A percentile compares a stretch with the other conserved stretches of the same genome.
These are phyloP conservation scores for Harpalus rubripes DNA, from an alignment of 2,888 invertebrate species.

Conservation along the genomic window DNA sequence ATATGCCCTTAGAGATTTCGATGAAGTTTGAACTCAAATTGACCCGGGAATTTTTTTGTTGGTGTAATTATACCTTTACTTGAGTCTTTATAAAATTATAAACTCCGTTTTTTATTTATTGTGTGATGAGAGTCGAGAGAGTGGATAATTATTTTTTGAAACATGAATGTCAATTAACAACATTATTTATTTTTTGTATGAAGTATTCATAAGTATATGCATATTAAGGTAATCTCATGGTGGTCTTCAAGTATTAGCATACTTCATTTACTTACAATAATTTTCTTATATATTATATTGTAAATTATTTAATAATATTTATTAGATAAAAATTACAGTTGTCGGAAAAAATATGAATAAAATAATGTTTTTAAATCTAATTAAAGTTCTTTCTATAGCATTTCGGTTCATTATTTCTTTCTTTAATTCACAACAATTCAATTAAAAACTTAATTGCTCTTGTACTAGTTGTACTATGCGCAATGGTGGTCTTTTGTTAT, in stretches of 20 bases:
- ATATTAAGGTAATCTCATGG: neutral
- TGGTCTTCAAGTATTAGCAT: neutral
- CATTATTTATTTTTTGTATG: neutral
- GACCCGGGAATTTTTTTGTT: conserved; percentile 33
- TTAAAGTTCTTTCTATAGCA: no score
- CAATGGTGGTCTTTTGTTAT: no score
- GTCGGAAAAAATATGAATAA: no score
- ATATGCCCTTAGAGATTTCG: conserved; percentile 27
- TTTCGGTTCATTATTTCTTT: no score
- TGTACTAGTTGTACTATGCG: no score
- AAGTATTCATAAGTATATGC: neutral
- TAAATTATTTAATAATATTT: no score
- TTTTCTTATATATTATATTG: no score
- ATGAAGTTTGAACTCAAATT: conserved; percentile 26
- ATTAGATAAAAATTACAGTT: no score
- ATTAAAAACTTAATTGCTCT: no score
- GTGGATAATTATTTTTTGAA: conserved; percentile 20
- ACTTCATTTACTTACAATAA: neutral
- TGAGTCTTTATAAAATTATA: conserved; percentile 44
- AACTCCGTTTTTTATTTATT: conserved; percentile 37
- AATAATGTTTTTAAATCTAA: no score
- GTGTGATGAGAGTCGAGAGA: conserved; percentile 17
- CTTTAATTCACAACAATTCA: no score
- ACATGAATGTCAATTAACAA: neutral
- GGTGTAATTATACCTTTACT: conserved; percentile 34